Percentiles rank a stretch among this genome's conserved stretches.
phyloP scores from a whole-genome alignment of 2,797 vertebrate genomes.

The Chelon labrosus region DNA sequence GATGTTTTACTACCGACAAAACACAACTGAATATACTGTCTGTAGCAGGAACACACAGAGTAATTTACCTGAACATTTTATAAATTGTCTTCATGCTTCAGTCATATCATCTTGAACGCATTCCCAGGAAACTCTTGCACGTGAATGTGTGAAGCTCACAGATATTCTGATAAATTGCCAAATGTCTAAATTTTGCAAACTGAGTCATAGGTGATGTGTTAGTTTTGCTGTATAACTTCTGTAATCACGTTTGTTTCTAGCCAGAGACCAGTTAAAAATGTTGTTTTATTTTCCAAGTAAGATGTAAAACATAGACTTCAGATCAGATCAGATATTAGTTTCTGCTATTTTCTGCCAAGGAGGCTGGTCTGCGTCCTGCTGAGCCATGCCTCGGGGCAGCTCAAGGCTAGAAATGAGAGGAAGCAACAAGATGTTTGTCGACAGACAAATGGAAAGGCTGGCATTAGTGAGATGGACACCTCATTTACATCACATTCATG shows the following conservation, averaged over 20 bases:
- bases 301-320: too few species aligned
- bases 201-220: too few species aligned
- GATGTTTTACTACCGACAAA: too few species aligned
- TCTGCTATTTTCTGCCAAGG: conserved; percentile 30
- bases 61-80: too few species aligned
- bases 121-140: background rate
- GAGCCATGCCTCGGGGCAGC: conserved; percentile 48
- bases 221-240: background rate
- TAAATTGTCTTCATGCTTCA: too few species aligned
- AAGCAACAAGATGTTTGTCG: conserved; percentile 44
- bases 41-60: too few species aligned
- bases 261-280: too few species aligned
- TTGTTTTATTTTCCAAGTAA: too few species aligned
- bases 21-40: too few species aligned
- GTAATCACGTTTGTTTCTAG: background rate
- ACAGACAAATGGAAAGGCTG: conserved; percentile 27
- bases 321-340: conserved; percentile 21
- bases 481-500: conserved; percentile 33
- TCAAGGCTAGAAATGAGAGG: conserved; percentile 17
- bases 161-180: too few species aligned
- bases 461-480: conserved; percentile 12
- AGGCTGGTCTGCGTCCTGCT: conserved; percentile 11
- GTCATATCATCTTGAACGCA: background rate
- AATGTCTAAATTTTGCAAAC: too few species aligned
- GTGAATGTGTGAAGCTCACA: too few species aligned